phyloP scores from a whole-genome alignment of 2,113 vertebrate species.

The Stigmatopora argus region DNA sequence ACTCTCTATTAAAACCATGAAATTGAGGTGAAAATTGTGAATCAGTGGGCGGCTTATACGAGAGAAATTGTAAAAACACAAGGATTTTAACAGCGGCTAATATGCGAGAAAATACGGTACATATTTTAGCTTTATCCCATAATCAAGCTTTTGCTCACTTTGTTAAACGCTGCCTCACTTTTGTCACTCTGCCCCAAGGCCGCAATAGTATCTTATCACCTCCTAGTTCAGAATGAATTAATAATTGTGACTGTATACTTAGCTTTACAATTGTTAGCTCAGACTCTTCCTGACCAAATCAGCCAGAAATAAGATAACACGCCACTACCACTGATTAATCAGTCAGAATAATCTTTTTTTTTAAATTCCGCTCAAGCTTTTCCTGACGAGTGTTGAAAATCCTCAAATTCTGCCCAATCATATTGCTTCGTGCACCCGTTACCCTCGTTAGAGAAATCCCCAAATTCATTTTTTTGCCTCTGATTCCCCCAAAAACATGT shows the following conservation, averaged over 20 bases:
- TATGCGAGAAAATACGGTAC: too few species aligned
- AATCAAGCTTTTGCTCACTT: too few species aligned
- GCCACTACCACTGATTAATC: background rate
- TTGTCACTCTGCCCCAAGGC: too few species aligned
- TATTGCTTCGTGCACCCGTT: background rate
- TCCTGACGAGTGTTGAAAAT: background rate
- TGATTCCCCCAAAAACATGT: conserved; percentile 33
- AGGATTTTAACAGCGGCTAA: too few species aligned
- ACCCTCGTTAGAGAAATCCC: background rate
- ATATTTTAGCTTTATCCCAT: too few species aligned
- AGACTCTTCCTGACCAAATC: background rate
- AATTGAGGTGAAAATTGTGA: too few species aligned
- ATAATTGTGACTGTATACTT: background rate
- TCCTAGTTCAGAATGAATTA: too few species aligned
- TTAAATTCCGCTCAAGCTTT: background rate
- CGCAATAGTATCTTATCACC: too few species aligned
- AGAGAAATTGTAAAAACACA: too few species aligned
- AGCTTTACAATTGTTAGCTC: background rate
- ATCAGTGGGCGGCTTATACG: too few species aligned
- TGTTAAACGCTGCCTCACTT: too few species aligned
- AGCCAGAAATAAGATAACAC: background rate
- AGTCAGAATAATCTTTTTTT: background rate
- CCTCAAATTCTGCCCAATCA: background rate
- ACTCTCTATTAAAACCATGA: too few species aligned
- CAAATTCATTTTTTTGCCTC: conserved; percentile 1